Base-by-base conservation (phyloP, 1,140 invertebrate species). In the Nephila pilipes region DNA sequence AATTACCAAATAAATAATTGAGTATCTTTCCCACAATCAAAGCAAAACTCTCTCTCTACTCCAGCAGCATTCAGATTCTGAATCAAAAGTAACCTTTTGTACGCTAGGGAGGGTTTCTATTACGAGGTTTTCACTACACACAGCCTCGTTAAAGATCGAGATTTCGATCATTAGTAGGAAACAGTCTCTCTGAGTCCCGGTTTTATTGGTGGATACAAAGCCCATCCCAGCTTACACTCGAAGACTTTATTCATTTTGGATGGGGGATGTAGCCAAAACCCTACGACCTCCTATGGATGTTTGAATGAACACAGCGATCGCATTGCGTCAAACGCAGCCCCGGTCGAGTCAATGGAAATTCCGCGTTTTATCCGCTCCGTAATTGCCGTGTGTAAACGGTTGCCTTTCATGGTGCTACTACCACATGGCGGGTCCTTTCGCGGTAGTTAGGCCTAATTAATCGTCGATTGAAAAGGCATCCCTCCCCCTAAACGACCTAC, bases 401-500 rank as follows among this genome's bases (percentile, higher is more conserved):
- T 20, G 57, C 83, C 83, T 58, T 85, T 85, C 83, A 85, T 58
- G 54, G 20, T 85, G 83, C 54, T 60, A 36, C 83, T n/a, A 36
- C 83, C 83, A 85, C 83, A 85, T 85, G 83, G 32, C 57, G 8
- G 55, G 25, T 55, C 57, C 29, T 83, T 85, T 85, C 83, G 55
- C 54, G 83, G 83, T 55, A 60, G 83, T 85, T 85, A 85, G 83
- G 83, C 83, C 83, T 85, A 85, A 85, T 85, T 85, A 85, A 85
- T 85, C 83, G 83, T n/a, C 83, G 83, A 85, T 85, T 85, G 83
- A 85, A 85, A 85, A 60, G 83, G n/a, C 54, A 2, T n/a, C 29
- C 83, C 54, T 20, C 25, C 57, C 18, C 36, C 18, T 16, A 81
- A 54, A 14, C 80, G 46, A 46, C 36, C 80, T 55, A 12, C 63